phyloP scores from a whole-genome alignment of 2,888 invertebrate species.

The Biston betularia region DNA sequence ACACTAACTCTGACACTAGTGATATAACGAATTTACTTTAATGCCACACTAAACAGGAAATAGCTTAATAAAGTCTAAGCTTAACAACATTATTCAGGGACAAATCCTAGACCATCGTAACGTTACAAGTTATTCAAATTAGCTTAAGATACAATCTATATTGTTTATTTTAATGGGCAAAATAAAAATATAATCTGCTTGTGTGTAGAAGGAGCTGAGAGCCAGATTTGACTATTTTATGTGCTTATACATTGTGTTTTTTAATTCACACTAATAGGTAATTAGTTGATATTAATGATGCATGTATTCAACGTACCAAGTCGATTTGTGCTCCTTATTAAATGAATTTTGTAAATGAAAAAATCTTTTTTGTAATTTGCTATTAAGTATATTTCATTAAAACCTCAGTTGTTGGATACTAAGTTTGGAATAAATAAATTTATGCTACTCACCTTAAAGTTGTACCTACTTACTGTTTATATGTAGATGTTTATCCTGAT shows the following conservation, averaged over 20 bases:
- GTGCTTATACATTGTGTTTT: no score
- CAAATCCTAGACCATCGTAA: constrained; percentile 1
- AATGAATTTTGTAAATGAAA: no score
- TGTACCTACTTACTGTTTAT: not conserved
- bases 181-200: not conserved
- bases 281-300: no score
- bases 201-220: not conserved
- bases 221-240: not conserved
- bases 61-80: not conserved
- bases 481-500: not conserved
- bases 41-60: not conserved
- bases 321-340: no score
- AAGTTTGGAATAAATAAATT: no score
- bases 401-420: no score
- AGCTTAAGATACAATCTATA: not conserved
- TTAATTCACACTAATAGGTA: no score
- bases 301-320: no score
- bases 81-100: constrained; percentile 7
- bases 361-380: no score
- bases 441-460: no score
- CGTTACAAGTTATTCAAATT: constrained; percentile 8
- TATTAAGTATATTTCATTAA: no score
- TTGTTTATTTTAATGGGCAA: not conserved
- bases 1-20: no score
- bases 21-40: not conserved